phyloP scores from a whole-genome alignment of 1,140 invertebrate species.

The Papilio machaon region DNA sequence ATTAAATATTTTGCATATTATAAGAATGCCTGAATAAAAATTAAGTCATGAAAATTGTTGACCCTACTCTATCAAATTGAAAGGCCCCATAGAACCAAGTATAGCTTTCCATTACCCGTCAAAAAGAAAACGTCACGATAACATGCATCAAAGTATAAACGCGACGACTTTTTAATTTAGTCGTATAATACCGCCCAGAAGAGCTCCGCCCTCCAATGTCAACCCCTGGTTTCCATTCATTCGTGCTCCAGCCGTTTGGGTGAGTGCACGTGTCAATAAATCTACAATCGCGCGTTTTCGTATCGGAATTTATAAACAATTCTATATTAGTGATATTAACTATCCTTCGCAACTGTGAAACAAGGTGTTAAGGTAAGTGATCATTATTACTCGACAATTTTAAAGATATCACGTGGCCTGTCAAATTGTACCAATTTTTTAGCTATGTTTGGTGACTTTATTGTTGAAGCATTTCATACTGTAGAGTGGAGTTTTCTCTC shows the following conservation, averaged over 20 bases:
- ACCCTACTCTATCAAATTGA: neutral
- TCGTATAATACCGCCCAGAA: conserved; percentile 32
- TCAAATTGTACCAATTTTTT: conserved; percentile 5
- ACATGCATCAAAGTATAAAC: neutral
- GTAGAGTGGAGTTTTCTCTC: conserved; percentile 3
- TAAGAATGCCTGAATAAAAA: neutral
- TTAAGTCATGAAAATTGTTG: conserved; percentile 2
- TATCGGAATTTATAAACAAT: conserved; percentile 38
- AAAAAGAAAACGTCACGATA: conserved; percentile 1
- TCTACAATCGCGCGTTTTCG: conserved; percentile 33
- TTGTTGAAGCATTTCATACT: conserved; percentile 24
- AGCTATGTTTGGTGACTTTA: conserved; percentile 33
- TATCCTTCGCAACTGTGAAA: neutral
- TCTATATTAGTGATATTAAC: neutral
- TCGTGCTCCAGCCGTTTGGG: conserved; percentile 27
- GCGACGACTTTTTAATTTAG: conserved; percentile 23
- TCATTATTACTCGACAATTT: neutral
- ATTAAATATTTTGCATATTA: neutral
- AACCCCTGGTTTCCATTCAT: conserved; percentile 39
- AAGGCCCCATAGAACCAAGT: neutral
- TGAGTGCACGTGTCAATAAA: conserved; percentile 13
- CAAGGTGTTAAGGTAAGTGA: conserved; percentile 17
- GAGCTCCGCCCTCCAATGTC: conserved; percentile 39
- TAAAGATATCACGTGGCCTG: conserved; percentile 22
- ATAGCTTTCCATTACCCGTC: neutral